Base-by-base conservation (phyloP, 2,113 vertebrate genomes). In the Menura novaehollandiae region DNA sequence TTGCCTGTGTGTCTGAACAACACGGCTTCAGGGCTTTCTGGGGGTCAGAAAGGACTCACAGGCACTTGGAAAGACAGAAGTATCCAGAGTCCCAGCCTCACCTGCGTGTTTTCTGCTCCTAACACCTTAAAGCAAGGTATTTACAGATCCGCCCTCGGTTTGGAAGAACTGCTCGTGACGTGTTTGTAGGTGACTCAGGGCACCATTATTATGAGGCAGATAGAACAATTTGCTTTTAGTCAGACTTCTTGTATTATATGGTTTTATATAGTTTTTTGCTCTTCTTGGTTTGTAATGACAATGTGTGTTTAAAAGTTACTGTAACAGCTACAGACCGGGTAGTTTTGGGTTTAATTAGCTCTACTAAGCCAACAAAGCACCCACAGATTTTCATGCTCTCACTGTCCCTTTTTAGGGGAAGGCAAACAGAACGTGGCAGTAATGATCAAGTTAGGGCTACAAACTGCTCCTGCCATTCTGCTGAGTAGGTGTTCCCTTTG, bases 11-110 rank as follows among this genome's bases (percentile, higher is more conserved):
- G 28, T 18, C 60, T 21, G 32, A 35, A 28, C 41, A 58, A 22
- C 26, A 6, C 0, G 0, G n/a, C 72, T 27, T 33, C 53, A 24
- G 46, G 49, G 37, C 46, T 8, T 59, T 12, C 53, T n/a, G 15
- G 14, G 20, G 20, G 10, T 39, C 64, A 43, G 20, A 59, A 73
- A 20, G 63, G 37, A 28, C 74, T 76, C 5, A 0, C 0, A 13
- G 30, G 44, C 28, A 43, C 26, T 32, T 52, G 55, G 33, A 28
- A 74, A 52, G 27, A 47, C 21, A 35, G 43, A 58, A 27, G 27
- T 33, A 19, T 39, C 46, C 4, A 0, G 53, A 33, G 41, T 69
- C 13, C 15, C 49, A 52, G 15, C n/a, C 81, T 73, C 52, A 73
- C 14, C 41, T 53, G 14, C 15, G 19, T 63, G 9, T 62, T 58